These are phyloP conservation scores for Agrochola circellaris DNA, from an alignment of 2,888 invertebrate genomes.

Conservation along the genomic window DNA sequence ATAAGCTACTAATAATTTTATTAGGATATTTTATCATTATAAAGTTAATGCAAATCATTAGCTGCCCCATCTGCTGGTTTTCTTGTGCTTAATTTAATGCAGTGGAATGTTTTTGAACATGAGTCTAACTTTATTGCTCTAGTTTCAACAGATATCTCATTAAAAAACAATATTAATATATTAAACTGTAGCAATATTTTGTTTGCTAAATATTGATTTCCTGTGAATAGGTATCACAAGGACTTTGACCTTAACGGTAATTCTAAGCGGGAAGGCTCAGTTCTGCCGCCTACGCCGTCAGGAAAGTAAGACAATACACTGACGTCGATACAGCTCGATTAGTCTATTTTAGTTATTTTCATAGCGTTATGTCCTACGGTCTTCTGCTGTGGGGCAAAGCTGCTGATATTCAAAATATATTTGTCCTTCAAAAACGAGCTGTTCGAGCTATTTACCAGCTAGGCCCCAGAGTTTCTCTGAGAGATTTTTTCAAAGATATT, in stretches of 20 bases:
- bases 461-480: too few species aligned
- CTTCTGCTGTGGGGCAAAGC: too few species aligned
- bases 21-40: slow-evolving; percentile 18
- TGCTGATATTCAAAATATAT: too few species aligned
- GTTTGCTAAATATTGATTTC: slow-evolving; percentile 10
- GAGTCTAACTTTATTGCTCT: slow-evolving; percentile 11
- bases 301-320: too few species aligned
- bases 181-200: not conserved
- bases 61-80: not conserved
- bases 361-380: too few species aligned
- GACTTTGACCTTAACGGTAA: not conserved
- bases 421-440: too few species aligned
- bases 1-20: not conserved
- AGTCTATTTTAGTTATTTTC: too few species aligned
- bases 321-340: too few species aligned
- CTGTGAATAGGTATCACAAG: not conserved
- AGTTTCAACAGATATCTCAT: not conserved
- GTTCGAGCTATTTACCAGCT: too few species aligned
- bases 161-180: not conserved
- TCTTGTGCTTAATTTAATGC: not conserved
- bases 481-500: too few species aligned
- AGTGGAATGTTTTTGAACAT: not conserved
- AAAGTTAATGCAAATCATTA: not conserved
- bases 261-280: too few species aligned
- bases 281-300: too few species aligned